Evolutionary conservation across 2,113 vertebrate species (phyloP).

Genomic region (Lamprologus ornatipinnis): DNA sequence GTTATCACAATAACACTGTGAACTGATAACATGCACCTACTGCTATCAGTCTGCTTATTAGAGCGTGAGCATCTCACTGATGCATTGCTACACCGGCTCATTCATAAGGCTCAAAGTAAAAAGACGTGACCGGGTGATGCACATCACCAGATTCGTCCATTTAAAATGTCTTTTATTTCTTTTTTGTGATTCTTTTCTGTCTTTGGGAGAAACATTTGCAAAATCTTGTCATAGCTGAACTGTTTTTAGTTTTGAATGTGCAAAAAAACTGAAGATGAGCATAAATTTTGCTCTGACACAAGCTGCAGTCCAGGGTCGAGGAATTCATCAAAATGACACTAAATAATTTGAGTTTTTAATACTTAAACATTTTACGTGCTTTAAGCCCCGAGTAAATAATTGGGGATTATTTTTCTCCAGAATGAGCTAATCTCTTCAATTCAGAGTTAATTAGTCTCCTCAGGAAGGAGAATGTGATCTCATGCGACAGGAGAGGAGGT

Average conservation of each 20-base stretch:
- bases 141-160: accelerated
- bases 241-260: neutral
- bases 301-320: accelerated
- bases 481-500: neutral
- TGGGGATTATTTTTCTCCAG: neutral
- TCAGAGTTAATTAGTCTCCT: neutral
- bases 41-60: neutral
- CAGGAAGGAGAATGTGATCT: neutral
- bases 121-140: neutral
- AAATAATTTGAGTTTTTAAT: neutral
- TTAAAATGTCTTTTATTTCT: neutral
- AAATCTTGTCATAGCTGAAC: neutral
- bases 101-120: neutral
- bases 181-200: neutral
- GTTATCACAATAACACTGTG: too few relatives aligned
- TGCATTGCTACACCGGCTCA: neutral
- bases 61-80: neutral
- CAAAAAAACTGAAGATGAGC: neutral
- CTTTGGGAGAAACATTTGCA: neutral
- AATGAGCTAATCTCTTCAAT: neutral
- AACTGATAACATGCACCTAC: neutral
- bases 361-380: neutral
- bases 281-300: neutral
- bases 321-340: neutral
- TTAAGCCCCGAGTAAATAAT: neutral